Evolutionary conservation across 2,113 vertebrate genomes (phyloP).

Genomic region (Orthonyx spaldingii): DNA sequence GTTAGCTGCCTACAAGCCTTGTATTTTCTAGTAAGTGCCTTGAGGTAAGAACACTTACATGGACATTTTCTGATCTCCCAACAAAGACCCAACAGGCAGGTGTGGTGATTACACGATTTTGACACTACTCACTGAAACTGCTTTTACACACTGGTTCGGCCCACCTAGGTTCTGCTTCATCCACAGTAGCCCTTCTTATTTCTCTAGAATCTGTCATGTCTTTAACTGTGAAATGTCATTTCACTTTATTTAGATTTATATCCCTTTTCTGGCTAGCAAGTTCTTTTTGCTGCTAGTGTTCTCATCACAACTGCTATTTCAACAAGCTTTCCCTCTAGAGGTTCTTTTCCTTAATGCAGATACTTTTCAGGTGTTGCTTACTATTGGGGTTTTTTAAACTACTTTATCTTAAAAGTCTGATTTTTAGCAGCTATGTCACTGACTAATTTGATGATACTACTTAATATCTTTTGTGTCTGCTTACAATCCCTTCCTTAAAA

Average conservation of each 20-base stretch:
- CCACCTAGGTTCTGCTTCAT: not conserved
- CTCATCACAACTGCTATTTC: not conserved
- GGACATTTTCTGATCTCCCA: not conserved
- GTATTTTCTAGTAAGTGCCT: not conserved
- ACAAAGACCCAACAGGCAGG: not conserved
- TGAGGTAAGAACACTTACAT: not conserved
- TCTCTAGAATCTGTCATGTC: not conserved
- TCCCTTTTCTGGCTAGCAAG: not conserved
- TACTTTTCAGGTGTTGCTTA: not conserved
- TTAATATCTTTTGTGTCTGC: not conserved
- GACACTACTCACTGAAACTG: not conserved
- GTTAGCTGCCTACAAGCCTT: not conserved
- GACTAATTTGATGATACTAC: not conserved
- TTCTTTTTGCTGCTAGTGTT: not conserved
- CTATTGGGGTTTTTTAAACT: not conserved
- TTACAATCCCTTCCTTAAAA: not conserved
- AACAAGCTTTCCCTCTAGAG: not conserved
- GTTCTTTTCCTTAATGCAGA: not conserved
- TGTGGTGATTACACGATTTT: not conserved
- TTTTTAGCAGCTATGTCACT: not conserved
- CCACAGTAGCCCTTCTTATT: not conserved
- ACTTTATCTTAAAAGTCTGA: not conserved
- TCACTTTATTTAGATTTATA: not conserved
- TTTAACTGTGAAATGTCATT: not conserved
- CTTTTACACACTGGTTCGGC: not conserved